Evolutionary conservation across 2,888 invertebrate genomes (phyloP).

Genomic region (Amiota mariae): DNA sequence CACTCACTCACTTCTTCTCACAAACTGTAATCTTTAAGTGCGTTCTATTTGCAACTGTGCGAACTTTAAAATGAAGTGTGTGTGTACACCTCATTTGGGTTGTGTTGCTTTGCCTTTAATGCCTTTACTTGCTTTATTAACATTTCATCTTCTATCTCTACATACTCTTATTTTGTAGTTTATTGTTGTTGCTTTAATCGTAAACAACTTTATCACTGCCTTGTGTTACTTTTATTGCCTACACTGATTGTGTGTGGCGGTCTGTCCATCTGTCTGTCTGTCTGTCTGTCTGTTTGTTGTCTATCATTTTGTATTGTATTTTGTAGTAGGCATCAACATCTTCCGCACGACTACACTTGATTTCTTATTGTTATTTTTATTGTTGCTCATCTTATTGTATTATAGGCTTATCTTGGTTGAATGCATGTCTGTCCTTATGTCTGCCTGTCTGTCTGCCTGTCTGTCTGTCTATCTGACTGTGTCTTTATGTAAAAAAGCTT

Average conservation of each 20-base stretch:
- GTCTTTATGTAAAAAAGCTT: neutral
- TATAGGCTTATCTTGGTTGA: neutral
- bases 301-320: neutral
- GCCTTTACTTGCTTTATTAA: too few species aligned
- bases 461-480: neutral
- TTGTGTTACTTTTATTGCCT: conserved; percentile 46
- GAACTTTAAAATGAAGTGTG: conserved; percentile 20
- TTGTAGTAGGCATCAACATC: neutral
- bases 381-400: too few species aligned
- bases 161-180: neutral
- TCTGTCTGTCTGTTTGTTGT: conserved; percentile 27
- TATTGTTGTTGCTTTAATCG: conserved; percentile 50
- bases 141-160: too few species aligned
- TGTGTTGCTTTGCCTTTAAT: conserved; percentile 58
- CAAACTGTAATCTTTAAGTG: too few species aligned
- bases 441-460: neutral
- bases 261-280: conserved; percentile 34
- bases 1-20: too few species aligned
- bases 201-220: conserved; percentile 69
- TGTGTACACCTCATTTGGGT: conserved; percentile 29
- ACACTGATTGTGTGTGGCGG: conserved; percentile 13
- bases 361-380: neutral
- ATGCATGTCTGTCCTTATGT: too few species aligned
- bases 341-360: conserved; percentile 5
- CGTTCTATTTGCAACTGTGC: conserved; percentile 29